Evolutionary conservation across 2,797 vertebrate species (phyloP), one percentile per base, ranked within the genome.

Genomic region (Sebastes kiyomatsui): DNA sequence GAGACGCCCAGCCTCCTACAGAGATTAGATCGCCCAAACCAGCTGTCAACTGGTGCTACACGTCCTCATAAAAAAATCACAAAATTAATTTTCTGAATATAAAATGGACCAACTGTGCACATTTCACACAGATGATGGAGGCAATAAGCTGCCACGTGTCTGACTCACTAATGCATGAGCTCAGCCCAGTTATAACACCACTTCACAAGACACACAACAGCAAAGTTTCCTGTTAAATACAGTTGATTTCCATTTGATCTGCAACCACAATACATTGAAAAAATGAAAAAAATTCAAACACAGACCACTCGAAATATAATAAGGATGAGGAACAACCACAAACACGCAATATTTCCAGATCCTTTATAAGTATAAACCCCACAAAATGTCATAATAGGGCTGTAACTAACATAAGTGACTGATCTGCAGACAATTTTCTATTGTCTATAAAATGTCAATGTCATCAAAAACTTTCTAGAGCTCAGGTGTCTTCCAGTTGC

Each of bases 1-100:
- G 28, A 80, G 62, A 81, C 72, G 66, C 30, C 14, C 30, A 25
- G 42, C 49, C 66, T 74, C 75, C 59, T 58, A 61, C 52, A 67
- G 71, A 59, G 64, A 73, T 28, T 56, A 70, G 71, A 72, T n/a
- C 59, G 32, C 52, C 64, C 66, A 72, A 78, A 77, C 66, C 62
- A 84, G 79, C 68, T 74, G 79, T 76, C 67, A 66, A 32, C 62
- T 67, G 56, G 65, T 67, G 60, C 30, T 30, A 67, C 38, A 32
- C 5, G 20, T 67, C 61, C 55, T 38, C 22, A 32, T 32, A 33
- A 35, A 14, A 72, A 60, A 77, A 73, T 27, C 20, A 77, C 8
- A 67, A 62, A 71, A 35, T 60, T 22, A 1, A 75, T 64, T 67
- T 70, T 52, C 59, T 73, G 28, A n/a, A 28, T 32, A 67, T 49